phyloP scores from a whole-genome alignment of 2,113 vertebrate species.

The Cercopithecus mona region DNA sequence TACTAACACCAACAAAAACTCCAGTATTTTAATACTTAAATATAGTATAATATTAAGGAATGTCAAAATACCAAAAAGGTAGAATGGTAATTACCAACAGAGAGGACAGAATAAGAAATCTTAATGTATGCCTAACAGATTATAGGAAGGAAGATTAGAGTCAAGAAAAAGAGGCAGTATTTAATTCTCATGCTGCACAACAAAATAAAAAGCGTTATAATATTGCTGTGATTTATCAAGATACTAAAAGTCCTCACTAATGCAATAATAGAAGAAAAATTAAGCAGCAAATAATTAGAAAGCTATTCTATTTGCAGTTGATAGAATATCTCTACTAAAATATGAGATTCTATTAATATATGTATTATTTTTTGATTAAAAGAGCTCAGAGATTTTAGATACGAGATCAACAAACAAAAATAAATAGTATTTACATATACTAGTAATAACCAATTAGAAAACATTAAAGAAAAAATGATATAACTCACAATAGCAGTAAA shows the following conservation, averaged over 20 bases:
- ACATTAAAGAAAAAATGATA: not conserved
- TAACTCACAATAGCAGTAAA: not conserved
- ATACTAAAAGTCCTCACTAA: not conserved
- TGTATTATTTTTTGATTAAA: not conserved
- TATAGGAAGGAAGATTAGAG: not conserved
- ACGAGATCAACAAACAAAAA: not conserved
- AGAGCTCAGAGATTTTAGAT: not conserved
- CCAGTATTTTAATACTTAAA: not conserved
- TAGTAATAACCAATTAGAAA: conserved; percentile 21
- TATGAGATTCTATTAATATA: not conserved
- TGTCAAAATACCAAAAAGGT: not conserved
- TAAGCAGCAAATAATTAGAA: conserved; percentile 4
- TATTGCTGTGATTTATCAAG: not conserved
- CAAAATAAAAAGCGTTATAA: not conserved
- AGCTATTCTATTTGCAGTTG: not conserved
- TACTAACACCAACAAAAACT: not conserved
- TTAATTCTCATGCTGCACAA: not conserved
- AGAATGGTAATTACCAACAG: not conserved
- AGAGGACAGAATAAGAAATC: not conserved
- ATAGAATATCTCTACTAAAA: not conserved
- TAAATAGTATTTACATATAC: not conserved
- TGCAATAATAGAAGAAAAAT: not conserved
- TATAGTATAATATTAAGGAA: not conserved
- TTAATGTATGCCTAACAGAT: not conserved
- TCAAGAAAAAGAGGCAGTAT: not conserved